Percentiles rank a stretch among this genome's conserved stretches.
These are phyloP conservation scores for Dendrocincla fuliginosa DNA, from an alignment of 2,797 vertebrate species.

Conservation along the genomic window DNA sequence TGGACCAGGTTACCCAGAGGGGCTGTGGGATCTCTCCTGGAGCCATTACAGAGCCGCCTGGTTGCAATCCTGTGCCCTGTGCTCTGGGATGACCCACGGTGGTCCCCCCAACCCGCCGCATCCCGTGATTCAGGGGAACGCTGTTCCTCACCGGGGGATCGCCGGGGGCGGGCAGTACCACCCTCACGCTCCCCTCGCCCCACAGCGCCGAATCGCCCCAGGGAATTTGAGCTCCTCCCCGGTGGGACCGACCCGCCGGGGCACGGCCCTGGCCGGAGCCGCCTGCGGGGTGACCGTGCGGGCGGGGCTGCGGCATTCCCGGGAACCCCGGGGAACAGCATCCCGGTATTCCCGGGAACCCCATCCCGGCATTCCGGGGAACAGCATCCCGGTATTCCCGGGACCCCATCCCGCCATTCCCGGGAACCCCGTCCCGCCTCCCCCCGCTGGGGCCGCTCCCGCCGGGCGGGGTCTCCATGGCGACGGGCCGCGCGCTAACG, in stretches of 20 bases:
- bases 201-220: fast-evolving
- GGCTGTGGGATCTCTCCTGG: not conserved
- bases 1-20: not conserved
- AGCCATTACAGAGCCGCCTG: not conserved
- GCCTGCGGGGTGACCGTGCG: too few relatives aligned
- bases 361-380: not conserved
- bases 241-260: not conserved
- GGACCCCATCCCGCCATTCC: too few relatives aligned
- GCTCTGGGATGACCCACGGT: not conserved
- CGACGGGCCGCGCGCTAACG: not conserved
- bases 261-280: too few relatives aligned
- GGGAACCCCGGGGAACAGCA: too few relatives aligned
- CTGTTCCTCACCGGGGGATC: fast-evolving
- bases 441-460: not conserved
- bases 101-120: not conserved
- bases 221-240: fast-evolving
- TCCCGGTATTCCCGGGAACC: too few relatives aligned
- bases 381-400: fast-evolving
- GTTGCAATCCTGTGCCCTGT: fast-evolving
- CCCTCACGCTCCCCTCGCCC: not conserved
- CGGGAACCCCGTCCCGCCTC: not conserved
- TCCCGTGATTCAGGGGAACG: fast-evolving
- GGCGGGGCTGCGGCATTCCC: too few relatives aligned
- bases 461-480: not conserved
- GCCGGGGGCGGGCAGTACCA: fast-evolving